These are phyloP conservation scores for Eurystomus gularis DNA, from an alignment of 2,113 vertebrate genomes.

Conservation along the genomic window DNA sequence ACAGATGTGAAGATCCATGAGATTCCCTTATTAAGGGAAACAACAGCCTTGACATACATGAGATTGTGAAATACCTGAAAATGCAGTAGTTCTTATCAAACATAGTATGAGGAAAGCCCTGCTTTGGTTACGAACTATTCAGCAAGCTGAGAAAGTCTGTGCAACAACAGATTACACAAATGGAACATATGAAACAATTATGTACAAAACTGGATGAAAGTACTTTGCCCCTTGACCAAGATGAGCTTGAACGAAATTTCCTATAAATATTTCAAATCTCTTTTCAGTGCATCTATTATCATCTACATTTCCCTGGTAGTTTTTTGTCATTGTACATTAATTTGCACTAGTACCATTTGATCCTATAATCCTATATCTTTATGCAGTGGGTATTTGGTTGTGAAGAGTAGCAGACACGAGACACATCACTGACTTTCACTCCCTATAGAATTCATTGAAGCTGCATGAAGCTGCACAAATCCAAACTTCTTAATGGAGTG, in stretches of 20 bases:
- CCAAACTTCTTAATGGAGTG: not conserved
- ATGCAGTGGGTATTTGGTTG: not conserved
- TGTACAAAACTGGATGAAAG: not conserved
- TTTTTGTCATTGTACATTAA: not conserved
- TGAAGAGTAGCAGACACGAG: not conserved
- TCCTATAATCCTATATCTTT: not conserved
- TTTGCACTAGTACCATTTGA: not conserved
- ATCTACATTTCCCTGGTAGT: not conserved
- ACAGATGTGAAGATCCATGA: not conserved
- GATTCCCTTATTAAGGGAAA: not conserved
- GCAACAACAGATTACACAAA: not conserved
- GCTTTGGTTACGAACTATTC: not conserved
- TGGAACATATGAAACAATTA: not conserved
- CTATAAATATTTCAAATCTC: not conserved
- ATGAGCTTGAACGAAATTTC: not conserved
- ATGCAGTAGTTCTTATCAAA: not conserved
- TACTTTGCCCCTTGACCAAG: not conserved
- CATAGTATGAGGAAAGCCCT: not conserved
- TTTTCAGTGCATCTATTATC: not conserved
- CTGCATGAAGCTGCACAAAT: not conserved
- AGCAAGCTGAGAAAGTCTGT: not conserved
- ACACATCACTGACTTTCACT: not conserved
- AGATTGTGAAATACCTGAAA: not conserved
- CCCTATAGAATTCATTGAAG: not conserved
- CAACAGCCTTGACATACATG: not conserved